phyloP scores from a whole-genome alignment of 2,888 invertebrate genomes.

The Drosophila neotestacea region DNA sequence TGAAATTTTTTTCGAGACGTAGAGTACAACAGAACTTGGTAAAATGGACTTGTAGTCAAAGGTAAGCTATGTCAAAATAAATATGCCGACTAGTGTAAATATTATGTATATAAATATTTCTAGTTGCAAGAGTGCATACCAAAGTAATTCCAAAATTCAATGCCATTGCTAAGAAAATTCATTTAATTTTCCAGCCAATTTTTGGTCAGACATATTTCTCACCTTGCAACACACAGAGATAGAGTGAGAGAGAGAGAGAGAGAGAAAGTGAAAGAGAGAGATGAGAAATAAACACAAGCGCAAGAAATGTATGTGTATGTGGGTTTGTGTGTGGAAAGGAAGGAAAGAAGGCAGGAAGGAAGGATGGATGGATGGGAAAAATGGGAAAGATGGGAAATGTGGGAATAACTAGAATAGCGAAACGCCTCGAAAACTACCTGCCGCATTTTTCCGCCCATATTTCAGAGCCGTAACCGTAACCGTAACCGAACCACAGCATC shows the following conservation, averaged over 20 bases:
- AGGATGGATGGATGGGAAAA: not conserved
- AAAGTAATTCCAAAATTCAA: not conserved
- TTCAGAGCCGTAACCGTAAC: conserved; percentile 25
- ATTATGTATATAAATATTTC: not conserved
- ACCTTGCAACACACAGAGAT: not conserved
- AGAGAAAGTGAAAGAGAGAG: not conserved
- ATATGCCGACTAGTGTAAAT: no score
- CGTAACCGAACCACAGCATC: conserved; percentile 24
- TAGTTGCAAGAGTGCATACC: not conserved
- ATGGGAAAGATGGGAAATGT: not conserved
- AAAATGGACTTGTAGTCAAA: no score
- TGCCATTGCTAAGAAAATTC: conserved; percentile 7
- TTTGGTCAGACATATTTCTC: conserved; percentile 26
- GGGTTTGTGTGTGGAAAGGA: not conserved
- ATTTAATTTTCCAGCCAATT: conserved; percentile 27
- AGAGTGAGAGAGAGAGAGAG: not conserved
- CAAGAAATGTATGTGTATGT: no score
- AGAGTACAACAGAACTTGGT: no score
- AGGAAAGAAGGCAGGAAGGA: not conserved
- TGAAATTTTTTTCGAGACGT: no score
- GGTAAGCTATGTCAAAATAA: no score
- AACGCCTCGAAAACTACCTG: conserved; percentile 26
- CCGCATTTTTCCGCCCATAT: conserved; percentile 15
- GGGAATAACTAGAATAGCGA: conserved; percentile 13
- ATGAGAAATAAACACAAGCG: not conserved